phyloP scores from a whole-genome alignment of 2,888 invertebrate genomes.

The Norana najaformis region DNA sequence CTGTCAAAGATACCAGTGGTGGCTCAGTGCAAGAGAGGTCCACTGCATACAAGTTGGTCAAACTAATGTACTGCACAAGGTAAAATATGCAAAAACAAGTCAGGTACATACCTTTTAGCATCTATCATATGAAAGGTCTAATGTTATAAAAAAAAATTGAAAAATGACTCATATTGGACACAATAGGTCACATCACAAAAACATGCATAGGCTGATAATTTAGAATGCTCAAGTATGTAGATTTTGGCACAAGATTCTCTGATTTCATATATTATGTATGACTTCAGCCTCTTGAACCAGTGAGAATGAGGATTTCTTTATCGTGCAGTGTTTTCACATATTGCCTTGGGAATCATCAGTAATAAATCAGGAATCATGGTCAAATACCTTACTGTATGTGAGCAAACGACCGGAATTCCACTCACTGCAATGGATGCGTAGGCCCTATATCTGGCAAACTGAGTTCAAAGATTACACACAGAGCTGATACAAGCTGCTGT shows the following conservation, averaged over 20 bases:
- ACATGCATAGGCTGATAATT: background rate
- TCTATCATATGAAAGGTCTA: background rate
- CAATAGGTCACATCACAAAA: background rate
- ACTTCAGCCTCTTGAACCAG: background rate
- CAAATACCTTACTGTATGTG: background rate
- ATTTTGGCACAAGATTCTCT: background rate
- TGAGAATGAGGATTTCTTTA: background rate
- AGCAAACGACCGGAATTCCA: constrained; percentile 13
- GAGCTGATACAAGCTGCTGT: background rate
- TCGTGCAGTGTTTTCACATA: background rate
- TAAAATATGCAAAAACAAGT: background rate
- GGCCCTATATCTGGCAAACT: constrained; percentile 1
- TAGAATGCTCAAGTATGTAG: background rate
- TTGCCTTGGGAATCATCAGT: background rate
- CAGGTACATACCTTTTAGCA: background rate
- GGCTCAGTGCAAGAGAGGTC: too few species aligned
- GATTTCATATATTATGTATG: background rate
- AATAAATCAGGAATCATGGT: constrained; percentile 7
- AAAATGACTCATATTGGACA: background rate
- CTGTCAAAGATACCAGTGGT: too few species aligned
- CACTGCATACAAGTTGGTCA: too few species aligned
- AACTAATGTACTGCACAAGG: background rate
- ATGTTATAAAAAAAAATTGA: background rate
- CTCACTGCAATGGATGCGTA: constrained; percentile 3
- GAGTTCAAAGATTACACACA: background rate